Percentiles rank a stretch among this genome's conserved stretches.
phyloP scores from a whole-genome alignment of 2,888 invertebrate species.

The Volucella inanis region DNA sequence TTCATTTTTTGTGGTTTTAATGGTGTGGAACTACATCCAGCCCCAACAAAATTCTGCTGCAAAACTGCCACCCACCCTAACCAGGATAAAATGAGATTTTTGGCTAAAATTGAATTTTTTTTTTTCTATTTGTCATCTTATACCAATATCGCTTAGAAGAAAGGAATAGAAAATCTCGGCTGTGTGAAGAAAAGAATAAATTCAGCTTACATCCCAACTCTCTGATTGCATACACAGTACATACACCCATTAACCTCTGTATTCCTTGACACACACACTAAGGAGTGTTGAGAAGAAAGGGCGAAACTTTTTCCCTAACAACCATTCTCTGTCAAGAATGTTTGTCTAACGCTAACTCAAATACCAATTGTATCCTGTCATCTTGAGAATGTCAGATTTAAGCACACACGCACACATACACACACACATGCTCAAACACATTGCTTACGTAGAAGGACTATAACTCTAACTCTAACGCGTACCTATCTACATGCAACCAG shows the following conservation, averaged over 20 bases:
- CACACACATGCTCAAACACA: not conserved
- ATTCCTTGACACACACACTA: not conserved
- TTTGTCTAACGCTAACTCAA: conserved; percentile 72
- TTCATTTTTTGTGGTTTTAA: conserved; percentile 39
- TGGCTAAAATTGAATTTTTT: conserved; percentile 42
- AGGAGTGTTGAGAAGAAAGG: conserved; percentile 22
- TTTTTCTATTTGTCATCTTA: conserved; percentile 26
- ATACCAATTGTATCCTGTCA: conserved; percentile 67
- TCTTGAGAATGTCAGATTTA: conserved; percentile 53
- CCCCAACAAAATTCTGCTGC: too few relatives aligned
- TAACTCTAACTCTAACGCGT: not conserved
- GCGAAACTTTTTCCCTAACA: conserved; percentile 55
- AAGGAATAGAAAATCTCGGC: conserved; percentile 9
- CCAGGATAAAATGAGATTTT: not conserved
- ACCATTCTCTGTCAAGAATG: conserved; percentile 63
- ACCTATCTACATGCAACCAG: not conserved
- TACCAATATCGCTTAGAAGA: not conserved
- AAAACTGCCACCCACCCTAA: not conserved
- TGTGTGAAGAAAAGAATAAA: conserved; percentile 7
- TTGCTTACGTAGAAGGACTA: too few relatives aligned
- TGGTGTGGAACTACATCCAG: not conserved
- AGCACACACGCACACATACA: conserved; percentile 10
- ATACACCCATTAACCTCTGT: not conserved
- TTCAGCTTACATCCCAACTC: not conserved
- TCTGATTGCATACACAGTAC: conserved; percentile 23